A percentile compares a stretch with the other conserved stretches of the same genome.
These are phyloP conservation scores for Cryptomyrus ogoouensis DNA, from an alignment of 2,113 vertebrate species.

Conservation along the genomic window DNA sequence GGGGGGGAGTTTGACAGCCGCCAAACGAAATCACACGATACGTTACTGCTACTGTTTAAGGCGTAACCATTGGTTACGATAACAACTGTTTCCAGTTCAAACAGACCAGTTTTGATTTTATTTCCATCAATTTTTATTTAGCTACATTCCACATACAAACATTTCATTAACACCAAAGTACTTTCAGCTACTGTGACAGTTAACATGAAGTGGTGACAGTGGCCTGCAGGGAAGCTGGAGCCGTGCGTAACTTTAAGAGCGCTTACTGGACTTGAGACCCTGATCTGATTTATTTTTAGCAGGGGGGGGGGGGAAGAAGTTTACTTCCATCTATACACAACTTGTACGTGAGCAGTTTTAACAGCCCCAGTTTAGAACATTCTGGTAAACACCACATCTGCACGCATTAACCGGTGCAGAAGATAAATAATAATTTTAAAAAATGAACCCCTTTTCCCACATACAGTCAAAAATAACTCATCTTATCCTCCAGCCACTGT, in stretches of 20 bases:
- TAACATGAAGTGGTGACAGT: neutral
- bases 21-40: conserved; percentile 4
- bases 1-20: conserved; percentile 28
- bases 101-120: neutral
- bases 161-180: neutral
- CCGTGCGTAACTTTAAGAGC: neutral
- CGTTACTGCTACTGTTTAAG: neutral
- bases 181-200: neutral
- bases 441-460: conserved; percentile 37
- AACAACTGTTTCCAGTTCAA: neutral
- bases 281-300: neutral
- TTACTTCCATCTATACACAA: neutral
- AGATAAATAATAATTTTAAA: neutral
- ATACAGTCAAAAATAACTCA: conserved; percentile 45
- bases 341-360: neutral
- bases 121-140: neutral
- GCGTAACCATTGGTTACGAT: neutral
- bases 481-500: conserved; percentile 43
- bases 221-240: neutral
- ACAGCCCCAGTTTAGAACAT: neutral
- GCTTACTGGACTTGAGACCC: neutral
- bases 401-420: conserved; percentile 18
- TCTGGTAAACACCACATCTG: neutral
- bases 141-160: neutral
- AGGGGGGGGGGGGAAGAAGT: neutral